Evolutionary conservation across 2,797 vertebrate genomes (phyloP).

Genomic region (Anguilla marmorata): DNA sequence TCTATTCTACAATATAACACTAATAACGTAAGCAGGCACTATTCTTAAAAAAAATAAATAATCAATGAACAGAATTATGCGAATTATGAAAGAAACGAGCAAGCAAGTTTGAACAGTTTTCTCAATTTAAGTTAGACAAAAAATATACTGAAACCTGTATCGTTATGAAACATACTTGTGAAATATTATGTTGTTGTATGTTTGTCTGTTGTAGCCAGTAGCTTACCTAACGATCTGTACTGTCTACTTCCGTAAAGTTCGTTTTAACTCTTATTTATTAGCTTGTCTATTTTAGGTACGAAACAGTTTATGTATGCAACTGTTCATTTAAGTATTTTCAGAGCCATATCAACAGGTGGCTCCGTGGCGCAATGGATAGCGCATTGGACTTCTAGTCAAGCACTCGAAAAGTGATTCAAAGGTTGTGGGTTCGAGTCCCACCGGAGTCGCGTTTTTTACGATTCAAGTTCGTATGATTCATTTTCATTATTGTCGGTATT

Average conservation of each 20-base stretch:
- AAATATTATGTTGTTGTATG: background rate
- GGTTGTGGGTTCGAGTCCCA: slow-evolving; percentile 48
- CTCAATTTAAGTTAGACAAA: no score
- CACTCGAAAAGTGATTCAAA: slow-evolving; percentile 38
- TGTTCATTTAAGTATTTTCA: background rate
- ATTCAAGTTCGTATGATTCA: no score
- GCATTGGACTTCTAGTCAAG: slow-evolving; percentile 90
- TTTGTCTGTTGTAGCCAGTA: background rate
- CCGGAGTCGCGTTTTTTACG: slow-evolving; percentile 36
- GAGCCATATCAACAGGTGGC: slow-evolving; percentile 83
- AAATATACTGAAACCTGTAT: no score
- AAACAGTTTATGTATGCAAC: no score
- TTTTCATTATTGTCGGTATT: no score
- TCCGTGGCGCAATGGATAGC: slow-evolving; percentile 99
- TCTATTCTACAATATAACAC: background rate
- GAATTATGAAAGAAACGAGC: no score
- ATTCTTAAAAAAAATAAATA: no score
- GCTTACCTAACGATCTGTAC: background rate
- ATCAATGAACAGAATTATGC: no score
- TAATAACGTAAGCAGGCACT: background rate
- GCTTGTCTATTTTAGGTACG: no score
- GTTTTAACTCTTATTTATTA: no score
- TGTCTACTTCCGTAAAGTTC: background rate
- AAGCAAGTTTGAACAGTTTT: no score
- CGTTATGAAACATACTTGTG: background rate